Percentiles rank a stretch among this genome's conserved stretches.
Evolutionary conservation across 2,797 vertebrate genomes (phyloP).

Genomic region (Anabas testudineus): DNA sequence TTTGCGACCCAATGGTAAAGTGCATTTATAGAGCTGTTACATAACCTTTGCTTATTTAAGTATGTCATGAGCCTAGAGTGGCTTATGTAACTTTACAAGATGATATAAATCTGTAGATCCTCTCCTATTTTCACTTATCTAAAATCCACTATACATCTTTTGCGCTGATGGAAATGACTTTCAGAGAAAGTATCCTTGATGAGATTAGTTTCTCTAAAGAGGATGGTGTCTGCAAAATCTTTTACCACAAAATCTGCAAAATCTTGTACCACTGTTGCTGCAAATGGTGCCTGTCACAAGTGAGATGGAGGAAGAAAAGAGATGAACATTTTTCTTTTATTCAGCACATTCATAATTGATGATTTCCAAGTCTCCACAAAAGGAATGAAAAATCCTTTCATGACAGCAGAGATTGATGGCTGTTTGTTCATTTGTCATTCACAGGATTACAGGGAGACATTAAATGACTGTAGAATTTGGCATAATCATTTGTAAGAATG

Average conservation of each 20-base stretch:
- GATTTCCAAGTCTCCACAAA: slow-evolving; percentile 48
- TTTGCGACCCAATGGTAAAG: slow-evolving; percentile 78
- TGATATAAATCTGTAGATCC: slow-evolving; percentile 78
- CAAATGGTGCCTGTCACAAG: slow-evolving; percentile 52
- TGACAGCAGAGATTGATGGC: slow-evolving; percentile 46
- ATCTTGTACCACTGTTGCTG: slow-evolving; percentile 31
- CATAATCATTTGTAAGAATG: slow-evolving; percentile 26
- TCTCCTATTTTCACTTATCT: slow-evolving; percentile 73
- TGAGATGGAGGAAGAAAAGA: slow-evolving; percentile 33
- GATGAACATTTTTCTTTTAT: slow-evolving; percentile 44
- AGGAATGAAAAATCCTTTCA: slow-evolving; percentile 48
- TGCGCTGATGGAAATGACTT: slow-evolving; percentile 67
- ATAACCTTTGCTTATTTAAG: slow-evolving; percentile 86
- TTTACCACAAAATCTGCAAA: slow-evolving; percentile 15
- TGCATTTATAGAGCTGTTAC: slow-evolving; percentile 80
- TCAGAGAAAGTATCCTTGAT: slow-evolving; percentile 60
- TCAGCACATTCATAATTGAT: slow-evolving; percentile 62
- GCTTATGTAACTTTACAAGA: slow-evolving; percentile 87
- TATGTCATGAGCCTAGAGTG: slow-evolving; percentile 84
- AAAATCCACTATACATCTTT: slow-evolving; percentile 73
- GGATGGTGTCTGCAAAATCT: slow-evolving; percentile 37
- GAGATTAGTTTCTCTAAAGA: slow-evolving; percentile 68
- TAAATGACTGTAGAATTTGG: slow-evolving; percentile 38
- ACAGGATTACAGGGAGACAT: slow-evolving; percentile 29
- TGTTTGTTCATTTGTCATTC: slow-evolving; percentile 56